Percentiles rank a stretch among this genome's conserved stretches.
Conservation (phyloP, 2,888 invertebrate species). For the Norana najaformis region DNA sequence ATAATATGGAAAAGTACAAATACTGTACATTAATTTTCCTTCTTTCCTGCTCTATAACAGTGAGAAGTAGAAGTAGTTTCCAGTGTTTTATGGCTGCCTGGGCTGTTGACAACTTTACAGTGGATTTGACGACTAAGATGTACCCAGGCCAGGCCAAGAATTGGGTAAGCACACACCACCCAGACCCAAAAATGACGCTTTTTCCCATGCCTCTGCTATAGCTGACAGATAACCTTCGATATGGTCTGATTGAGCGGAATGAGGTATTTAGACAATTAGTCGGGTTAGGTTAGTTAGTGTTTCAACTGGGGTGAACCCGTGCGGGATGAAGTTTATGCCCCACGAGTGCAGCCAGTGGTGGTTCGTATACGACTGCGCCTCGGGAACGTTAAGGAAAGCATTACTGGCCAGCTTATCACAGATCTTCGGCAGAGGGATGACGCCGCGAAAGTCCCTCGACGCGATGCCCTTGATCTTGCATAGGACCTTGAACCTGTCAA, state of each 20-base stretch:
- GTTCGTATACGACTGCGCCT: not conserved
- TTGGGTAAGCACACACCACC: no score
- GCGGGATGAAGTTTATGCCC: not conserved
- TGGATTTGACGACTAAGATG: no score
- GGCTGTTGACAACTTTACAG: no score
- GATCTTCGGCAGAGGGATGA: not conserved
- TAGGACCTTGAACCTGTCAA: not conserved
- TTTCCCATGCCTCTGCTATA: no score
- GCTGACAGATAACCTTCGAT: no score
- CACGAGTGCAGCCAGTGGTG: conserved; percentile 27
- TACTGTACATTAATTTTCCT: no score
- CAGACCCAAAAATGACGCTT: no score
- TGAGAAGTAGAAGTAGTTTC: no score
- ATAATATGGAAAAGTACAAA: no score
- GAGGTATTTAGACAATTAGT: not conserved
- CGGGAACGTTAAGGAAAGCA: not conserved
- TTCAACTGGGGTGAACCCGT: not conserved
- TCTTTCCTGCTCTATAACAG: no score
- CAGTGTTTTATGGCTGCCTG: no score
- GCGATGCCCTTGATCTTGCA: conserved; percentile 15
- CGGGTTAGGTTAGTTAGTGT: not conserved
- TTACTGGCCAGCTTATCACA: not conserved
- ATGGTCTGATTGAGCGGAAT: not conserved
- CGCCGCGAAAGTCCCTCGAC: not conserved
- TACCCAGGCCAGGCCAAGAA: no score